Conservation (phyloP, 30 jellyfish, hydroid and myxozoan genomes). For the Chrysaora quinquecirrha region DNA sequence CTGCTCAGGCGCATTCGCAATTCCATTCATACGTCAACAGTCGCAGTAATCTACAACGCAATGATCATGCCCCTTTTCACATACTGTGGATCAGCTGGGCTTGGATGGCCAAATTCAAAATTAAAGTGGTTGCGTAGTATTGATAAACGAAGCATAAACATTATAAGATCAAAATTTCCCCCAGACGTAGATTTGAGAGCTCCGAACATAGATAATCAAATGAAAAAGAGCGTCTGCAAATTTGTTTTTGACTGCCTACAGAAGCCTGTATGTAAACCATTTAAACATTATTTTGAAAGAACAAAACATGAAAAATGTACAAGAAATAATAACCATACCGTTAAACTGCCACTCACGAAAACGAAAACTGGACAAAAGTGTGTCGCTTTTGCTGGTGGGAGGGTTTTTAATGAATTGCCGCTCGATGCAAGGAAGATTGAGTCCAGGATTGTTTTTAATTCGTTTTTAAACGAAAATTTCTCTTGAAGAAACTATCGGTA, state of each 20-base stretch:
- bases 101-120: conserved; percentile 20
- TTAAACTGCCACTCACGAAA: conserved; percentile 45
- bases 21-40: too few relatives aligned
- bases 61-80: conserved; percentile 41
- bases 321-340: conserved; percentile 41
- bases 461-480: background rate
- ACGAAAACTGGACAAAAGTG: conserved; percentile 39
- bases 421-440: background rate
- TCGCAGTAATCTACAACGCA: conserved; percentile 24
- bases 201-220: conserved; percentile 47
- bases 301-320: conserved; percentile 19
- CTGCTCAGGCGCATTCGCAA: too few relatives aligned
- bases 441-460: background rate
- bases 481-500: background rate
- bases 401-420: conserved; percentile 2
- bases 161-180: conserved; percentile 39
- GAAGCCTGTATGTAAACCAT: conserved; percentile 44
- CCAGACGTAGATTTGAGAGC: conserved; percentile 43
- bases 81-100: conserved; percentile 4
- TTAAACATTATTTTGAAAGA: conserved; percentile 24
- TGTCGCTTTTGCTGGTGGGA: too few relatives aligned
- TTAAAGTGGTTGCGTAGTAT: too few relatives aligned
- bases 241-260: too few relatives aligned
- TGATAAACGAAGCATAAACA: too few relatives aligned
- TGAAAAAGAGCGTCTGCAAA: conserved; percentile 16